Evolutionary conservation across 2,888 invertebrate genomes (phyloP), one percentile per base, ranked within the genome.

Genomic region (Mimumesa dahlbomi): DNA sequence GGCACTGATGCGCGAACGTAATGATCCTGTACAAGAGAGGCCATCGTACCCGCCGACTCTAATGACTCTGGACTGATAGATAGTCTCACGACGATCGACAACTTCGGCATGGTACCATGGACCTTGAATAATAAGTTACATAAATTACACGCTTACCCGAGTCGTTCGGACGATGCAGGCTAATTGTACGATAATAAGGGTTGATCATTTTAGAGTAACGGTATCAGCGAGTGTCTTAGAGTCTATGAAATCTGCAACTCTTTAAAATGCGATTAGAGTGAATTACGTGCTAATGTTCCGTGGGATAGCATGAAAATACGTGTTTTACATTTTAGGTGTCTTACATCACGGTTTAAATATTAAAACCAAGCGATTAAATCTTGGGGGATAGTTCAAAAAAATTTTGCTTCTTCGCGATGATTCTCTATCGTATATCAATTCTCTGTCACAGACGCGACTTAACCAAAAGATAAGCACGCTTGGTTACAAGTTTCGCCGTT

Each of bases 91-190:
- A 74, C 75, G 70, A 75, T 75, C 74, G 75, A 75, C 75, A 71
- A 71, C 66, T 73, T 73, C 49, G 70, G 50, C 65, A 54, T 34
- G 54, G 62, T 70, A 56, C 66, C 53, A 25, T 45, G 61, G 59
- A 56, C 63, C 67, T 70, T 74, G 75, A 75, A 75, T 75, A 75
- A 75, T 75, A 75, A 75, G 70, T 75, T 66, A 73, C 59, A 75
- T 73, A 75, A 75, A 75, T 75, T 73, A 65, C 66, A 59, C 54
- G 71, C 53, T 53, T 50, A 36, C 52, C 25, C 34, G 34, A 52
- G 6, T 31, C 29, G 45, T 29, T 25, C 18, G 25, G 16, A 34
- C 66, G 63, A 67, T 57, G 36, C 53, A 6, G n/a, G 34, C 31
- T 7, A 2, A n/a, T n/a, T n/a, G n/a, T n/a, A n/a, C n/a, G 59